phyloP scores from a whole-genome alignment of 2,113 vertebrate species.

The Pogona vitticeps region DNA sequence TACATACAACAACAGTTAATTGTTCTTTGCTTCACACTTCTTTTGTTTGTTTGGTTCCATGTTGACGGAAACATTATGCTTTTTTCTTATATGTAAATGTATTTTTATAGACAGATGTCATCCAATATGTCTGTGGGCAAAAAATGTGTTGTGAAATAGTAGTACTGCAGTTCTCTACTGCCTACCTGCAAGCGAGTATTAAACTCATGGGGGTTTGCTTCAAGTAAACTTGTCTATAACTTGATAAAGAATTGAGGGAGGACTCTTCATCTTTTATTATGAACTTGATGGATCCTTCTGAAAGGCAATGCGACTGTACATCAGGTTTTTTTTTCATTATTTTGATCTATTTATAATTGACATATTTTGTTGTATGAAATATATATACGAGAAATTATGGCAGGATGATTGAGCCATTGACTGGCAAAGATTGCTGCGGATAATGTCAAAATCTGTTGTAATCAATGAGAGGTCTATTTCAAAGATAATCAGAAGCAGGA shows the following conservation, averaged over 20 bases:
- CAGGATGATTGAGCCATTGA: constrained; percentile 27
- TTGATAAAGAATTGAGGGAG: not conserved
- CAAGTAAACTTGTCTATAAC: no score
- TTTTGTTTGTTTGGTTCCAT: constrained; percentile 24
- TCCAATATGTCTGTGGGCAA: not conserved
- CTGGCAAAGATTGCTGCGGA: constrained; percentile 17
- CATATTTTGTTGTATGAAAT: constrained; percentile 16
- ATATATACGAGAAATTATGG: not conserved
- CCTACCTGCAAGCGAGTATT: not conserved
- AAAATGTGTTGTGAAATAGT: not conserved
- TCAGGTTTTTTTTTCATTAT: not conserved
- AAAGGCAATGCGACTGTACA: not conserved
- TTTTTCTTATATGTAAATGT: not conserved
- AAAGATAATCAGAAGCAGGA: not conserved
- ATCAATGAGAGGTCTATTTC: constrained; percentile 10
- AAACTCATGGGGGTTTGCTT: not conserved
- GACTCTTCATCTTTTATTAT: not conserved
- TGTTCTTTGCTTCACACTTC: not conserved
- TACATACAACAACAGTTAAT: not conserved
- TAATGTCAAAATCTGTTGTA: constrained; percentile 21
- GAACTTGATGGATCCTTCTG: not conserved
- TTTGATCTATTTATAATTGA: not conserved
- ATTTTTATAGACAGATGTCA: constrained; percentile 21
- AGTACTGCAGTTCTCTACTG: not conserved
- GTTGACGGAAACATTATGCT: constrained; percentile 27